phyloP scores from a whole-genome alignment of 92 coral and sea anemone genomes.

The Micromussa lordhowensis region DNA sequence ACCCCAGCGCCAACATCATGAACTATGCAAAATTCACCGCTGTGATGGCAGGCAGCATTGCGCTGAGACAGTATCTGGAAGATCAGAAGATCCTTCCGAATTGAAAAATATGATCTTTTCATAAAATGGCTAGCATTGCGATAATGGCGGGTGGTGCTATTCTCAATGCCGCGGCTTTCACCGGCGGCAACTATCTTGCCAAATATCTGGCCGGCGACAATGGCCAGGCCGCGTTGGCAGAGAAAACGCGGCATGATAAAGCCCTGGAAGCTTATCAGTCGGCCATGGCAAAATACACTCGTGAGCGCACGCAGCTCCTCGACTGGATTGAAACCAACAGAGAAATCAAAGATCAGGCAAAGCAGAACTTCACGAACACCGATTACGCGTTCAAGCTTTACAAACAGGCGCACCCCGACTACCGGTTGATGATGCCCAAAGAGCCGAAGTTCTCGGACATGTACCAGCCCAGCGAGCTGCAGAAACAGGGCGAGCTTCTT shows the following conservation, averaged over 20 bases:
- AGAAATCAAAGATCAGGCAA: no score
- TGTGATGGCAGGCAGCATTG: not conserved
- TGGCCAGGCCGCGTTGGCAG: not conserved
- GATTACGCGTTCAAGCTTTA: no score
- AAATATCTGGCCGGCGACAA: not conserved
- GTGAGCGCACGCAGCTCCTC: no score
- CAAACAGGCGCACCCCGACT: no score
- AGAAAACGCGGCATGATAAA: not conserved
- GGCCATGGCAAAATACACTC: not conserved
- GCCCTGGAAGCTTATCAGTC: not conserved
- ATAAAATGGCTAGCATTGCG: not conserved
- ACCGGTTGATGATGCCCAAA: no score
- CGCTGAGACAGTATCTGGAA: not conserved
- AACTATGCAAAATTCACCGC: not conserved
- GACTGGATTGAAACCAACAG: no score
- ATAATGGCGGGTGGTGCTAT: not conserved
- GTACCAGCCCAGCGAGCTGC: no score
- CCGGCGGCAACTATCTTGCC: constrained; percentile 6
- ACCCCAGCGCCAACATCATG: not conserved
- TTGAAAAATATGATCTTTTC: no score
- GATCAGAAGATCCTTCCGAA: not conserved
- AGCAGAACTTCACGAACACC: no score
- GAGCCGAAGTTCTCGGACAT: no score
- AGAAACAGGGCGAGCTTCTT: no score
- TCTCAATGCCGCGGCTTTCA: not conserved